Evolutionary conservation across 2,113 vertebrate genomes (phyloP).

Genomic region (Chrysemys picta): DNA sequence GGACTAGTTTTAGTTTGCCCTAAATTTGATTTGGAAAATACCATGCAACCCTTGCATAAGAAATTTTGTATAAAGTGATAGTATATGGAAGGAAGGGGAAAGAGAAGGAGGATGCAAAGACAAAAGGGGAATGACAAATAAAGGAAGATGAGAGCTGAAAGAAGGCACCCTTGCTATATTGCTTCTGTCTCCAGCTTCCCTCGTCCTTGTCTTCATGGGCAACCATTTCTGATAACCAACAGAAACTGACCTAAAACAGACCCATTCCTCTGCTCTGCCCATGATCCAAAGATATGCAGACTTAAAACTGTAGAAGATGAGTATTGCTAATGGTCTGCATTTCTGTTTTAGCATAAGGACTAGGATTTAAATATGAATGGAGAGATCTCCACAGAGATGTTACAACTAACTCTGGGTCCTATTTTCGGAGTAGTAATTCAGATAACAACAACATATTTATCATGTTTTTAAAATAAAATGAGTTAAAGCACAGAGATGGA

Average conservation of each 20-base stretch:
- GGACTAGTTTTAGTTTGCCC: background rate
- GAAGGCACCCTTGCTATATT: background rate
- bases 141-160: background rate
- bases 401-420: conserved; percentile 35
- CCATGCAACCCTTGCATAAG: background rate
- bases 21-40: background rate
- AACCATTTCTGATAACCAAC: background rate
- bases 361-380: conserved; percentile 67
- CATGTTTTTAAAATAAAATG: conserved; percentile 18
- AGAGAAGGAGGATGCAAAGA: background rate
- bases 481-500: conserved; percentile 55
- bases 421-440: conserved; percentile 52
- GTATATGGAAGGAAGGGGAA: background rate
- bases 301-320: background rate
- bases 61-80: background rate
- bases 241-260: background rate
- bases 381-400: conserved; percentile 35
- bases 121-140: background rate
- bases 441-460: conserved; percentile 61
- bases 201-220: background rate
- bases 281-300: background rate
- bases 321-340: background rate
- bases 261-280: background rate
- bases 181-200: background rate
- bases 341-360: conserved; percentile 22